These are phyloP conservation scores for Argyra leucocephala DNA, from an alignment of 2,888 invertebrate species.

Conservation along the genomic window DNA sequence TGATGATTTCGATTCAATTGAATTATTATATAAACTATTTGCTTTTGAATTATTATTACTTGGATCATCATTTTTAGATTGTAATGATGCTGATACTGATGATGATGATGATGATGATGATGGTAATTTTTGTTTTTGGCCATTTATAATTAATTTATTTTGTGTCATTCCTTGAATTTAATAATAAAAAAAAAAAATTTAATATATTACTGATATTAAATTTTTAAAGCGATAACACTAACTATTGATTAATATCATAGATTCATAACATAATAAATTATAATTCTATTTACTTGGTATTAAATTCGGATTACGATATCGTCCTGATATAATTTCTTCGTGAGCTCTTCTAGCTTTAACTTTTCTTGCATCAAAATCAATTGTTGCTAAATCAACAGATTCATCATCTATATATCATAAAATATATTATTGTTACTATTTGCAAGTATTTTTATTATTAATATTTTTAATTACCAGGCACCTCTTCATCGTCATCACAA, in stretches of 20 bases:
- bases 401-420: conserved; percentile 34
- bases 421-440: conserved; percentile 1
- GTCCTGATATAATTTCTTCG: conserved; percentile 42
- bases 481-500: conserved; percentile 39
- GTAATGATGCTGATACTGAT: too few species aligned
- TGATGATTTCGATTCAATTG: conserved; percentile 35
- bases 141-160: conserved; percentile 7
- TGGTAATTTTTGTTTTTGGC: conserved; percentile 16
- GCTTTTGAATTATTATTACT: conserved; percentile 30
- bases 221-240: neutral
- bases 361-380: conserved; percentile 42
- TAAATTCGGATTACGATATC: conserved; percentile 42
- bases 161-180: conserved; percentile 18
- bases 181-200: neutral
- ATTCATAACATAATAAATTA: conserved; percentile 11
- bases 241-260: neutral
- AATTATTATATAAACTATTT: conserved; percentile 27
- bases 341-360: conserved; percentile 43
- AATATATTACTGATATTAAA: neutral
- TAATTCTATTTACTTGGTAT: conserved; percentile 32
- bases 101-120: conserved; percentile 34
- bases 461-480: conserved; percentile 24
- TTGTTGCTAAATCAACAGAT: conserved; percentile 41
- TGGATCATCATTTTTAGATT: conserved; percentile 27
- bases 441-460: neutral